Evolutionary conservation across 2,113 vertebrate species (phyloP), one percentile per base, ranked within the genome.

Genomic region (Ondatra zibethicus): DNA sequence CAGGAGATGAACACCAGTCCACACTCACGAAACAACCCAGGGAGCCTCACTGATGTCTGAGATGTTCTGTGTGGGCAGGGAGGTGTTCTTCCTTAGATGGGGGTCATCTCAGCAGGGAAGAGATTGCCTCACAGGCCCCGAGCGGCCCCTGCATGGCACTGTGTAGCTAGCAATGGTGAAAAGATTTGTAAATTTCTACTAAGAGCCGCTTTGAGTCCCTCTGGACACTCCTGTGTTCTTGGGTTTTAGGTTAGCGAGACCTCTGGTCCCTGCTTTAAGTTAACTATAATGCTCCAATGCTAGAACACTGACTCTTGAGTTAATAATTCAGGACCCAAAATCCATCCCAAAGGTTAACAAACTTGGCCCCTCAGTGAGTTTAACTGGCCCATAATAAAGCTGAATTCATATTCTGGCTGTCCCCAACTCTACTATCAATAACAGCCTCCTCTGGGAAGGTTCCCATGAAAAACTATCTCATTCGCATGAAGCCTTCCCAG

Each of bases 311-410:
- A 7, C 3, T 31, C 73, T 91, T 88, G 4, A 36, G 17, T 73
- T 68, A 80, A 25, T n/a, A 14, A 81, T 86, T 45, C 33, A 75
- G 25, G 42, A 39, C 27, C 21, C 72, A 52, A 89, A 70, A 13
- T 84, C 17, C 33, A 39, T 68, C 91, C 88, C 36, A 78, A 9
- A n/a, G n/a, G 4, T 55, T 92, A 78, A 89, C 45, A 78, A 86
- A 39, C 45, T 58, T 65, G 4, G 3, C 94, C 23, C 61, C 45
- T 65, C 21, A 61, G 21, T 29, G 55, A 52, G 33, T 29, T 86
- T 86, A 39, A 78, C 72, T 45, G 55, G 17, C 5, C 42, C 7
- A 3, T 12, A 12, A 45, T 45, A 65, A 76, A 47, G 6, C 61
- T 76, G 42, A 1, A 33, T 81, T 93, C 65, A 70, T 66, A 58